Conservation (phyloP, 2,797 vertebrate species). For the Diceros bicornis region DNA sequence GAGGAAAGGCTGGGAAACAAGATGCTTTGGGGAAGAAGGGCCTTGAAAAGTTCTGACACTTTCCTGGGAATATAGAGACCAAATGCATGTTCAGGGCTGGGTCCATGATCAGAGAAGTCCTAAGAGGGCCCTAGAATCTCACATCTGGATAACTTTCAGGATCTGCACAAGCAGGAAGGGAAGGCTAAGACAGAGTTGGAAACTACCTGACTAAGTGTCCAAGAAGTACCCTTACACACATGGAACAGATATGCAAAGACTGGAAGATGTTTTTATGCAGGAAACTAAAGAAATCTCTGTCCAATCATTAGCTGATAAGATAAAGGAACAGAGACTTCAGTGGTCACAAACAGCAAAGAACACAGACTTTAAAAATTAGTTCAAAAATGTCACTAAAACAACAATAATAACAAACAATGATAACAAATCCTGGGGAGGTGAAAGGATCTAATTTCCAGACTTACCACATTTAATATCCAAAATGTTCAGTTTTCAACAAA, state of each 20-base stretch:
- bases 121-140: background rate
- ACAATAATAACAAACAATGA: background rate
- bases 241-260: background rate
- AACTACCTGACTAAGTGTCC: background rate
- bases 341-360: background rate
- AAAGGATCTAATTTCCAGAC: background rate
- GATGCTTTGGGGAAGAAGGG: background rate
- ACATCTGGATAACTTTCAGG: background rate
- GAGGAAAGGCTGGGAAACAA: background rate
- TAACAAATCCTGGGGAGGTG: background rate
- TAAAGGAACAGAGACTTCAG: background rate
- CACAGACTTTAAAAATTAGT: background rate
- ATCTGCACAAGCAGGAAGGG: background rate
- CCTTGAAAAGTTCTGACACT: background rate
- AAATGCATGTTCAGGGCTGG: background rate
- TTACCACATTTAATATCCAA: background rate
- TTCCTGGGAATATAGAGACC: background rate
- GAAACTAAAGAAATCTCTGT: background rate
- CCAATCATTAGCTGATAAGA: background rate
- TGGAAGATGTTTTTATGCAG: background rate
- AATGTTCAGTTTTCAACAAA: background rate
- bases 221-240: background rate
- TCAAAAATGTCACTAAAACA: background rate
- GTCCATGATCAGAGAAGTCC: background rate
- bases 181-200: background rate